A percentile compares a stretch with the other conserved stretches of the same genome.
phyloP scores from a whole-genome alignment of 1,140 invertebrate genomes.

The Tribolium madens region DNA sequence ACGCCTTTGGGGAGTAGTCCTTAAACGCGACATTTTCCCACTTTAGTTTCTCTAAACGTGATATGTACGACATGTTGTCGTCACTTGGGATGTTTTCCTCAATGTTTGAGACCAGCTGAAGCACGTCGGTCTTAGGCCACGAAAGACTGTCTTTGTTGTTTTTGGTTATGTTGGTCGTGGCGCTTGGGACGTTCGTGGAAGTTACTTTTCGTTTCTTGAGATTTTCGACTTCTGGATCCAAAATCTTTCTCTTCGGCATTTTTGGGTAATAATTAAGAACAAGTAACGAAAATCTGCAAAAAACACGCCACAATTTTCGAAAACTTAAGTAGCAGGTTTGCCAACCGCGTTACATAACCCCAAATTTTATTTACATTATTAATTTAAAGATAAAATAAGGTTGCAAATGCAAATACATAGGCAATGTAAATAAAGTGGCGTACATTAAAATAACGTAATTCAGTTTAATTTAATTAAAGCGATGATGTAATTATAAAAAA shows the following conservation, averaged over 20 bases:
- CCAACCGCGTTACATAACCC: not conserved
- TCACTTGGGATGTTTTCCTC: slow-evolving; percentile 48
- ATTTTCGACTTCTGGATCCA: not conserved
- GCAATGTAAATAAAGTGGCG: too few species aligned
- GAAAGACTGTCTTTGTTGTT: not conserved
- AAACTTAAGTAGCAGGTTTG: not conserved
- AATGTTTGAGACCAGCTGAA: slow-evolving; percentile 51
- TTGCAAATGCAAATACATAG: too few species aligned
- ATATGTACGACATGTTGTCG: slow-evolving; percentile 49
- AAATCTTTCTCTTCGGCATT: slow-evolving; percentile 1
- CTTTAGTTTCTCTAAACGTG: slow-evolving; percentile 51
- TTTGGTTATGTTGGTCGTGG: not conserved
- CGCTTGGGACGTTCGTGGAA: not conserved
- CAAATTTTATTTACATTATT: too few species aligned
- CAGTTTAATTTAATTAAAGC: too few species aligned
- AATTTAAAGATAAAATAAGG: too few species aligned
- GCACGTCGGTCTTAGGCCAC: slow-evolving; percentile 53
- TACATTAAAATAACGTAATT: too few species aligned
- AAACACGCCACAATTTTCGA: not conserved
- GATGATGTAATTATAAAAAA: too few species aligned
- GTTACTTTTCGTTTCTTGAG: not conserved
- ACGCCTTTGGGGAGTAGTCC: slow-evolving; percentile 61
- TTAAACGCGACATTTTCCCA: slow-evolving; percentile 61
- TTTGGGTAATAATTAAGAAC: not conserved
- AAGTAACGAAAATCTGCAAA: too few species aligned